Percentiles rank a stretch among this genome's conserved stretches.
phyloP scores from a whole-genome alignment of 1,140 invertebrate genomes.

The Platorchestia sp. region DNA sequence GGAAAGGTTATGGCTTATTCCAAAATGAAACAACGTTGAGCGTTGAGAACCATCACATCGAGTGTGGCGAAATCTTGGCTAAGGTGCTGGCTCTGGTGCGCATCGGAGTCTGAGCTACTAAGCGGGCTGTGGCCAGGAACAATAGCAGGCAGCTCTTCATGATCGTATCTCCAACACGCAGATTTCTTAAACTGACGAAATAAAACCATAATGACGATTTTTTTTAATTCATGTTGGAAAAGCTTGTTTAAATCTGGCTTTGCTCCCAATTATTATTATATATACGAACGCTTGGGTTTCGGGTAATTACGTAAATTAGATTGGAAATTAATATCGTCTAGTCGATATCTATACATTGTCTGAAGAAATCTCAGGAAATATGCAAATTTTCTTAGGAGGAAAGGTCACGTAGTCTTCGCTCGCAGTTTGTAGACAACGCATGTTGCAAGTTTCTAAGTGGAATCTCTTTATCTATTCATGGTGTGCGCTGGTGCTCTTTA shows the following conservation, averaged over 20 bases:
- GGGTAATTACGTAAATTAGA: too few relatives aligned
- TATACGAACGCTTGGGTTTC: too few relatives aligned
- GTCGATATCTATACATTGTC: too few relatives aligned
- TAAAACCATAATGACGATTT: too few relatives aligned
- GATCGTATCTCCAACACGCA: not conserved
- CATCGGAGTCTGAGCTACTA: not conserved
- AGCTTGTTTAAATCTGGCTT: too few relatives aligned
- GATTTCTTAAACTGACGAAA: too few relatives aligned
- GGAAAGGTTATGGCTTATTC: not conserved
- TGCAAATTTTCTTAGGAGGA: too few relatives aligned
- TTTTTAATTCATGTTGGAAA: too few relatives aligned
- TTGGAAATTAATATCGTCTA: too few relatives aligned
- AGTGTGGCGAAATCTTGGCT: not conserved
- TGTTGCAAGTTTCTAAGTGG: not conserved
- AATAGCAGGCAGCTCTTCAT: not conserved
- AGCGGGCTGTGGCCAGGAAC: not conserved
- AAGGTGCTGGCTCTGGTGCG: not conserved
- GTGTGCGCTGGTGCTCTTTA: not conserved
- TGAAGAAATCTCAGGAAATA: too few relatives aligned
- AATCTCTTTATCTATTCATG: not conserved
- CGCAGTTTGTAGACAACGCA: not conserved
- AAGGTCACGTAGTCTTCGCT: too few relatives aligned
- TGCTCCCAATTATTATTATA: too few relatives aligned
- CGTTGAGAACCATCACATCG: not conserved
- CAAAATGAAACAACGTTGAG: not conserved